Evolutionary conservation across 2,797 vertebrate genomes (phyloP), one percentile per base, ranked within the genome.

Genomic region (Cuniculus paca): DNA sequence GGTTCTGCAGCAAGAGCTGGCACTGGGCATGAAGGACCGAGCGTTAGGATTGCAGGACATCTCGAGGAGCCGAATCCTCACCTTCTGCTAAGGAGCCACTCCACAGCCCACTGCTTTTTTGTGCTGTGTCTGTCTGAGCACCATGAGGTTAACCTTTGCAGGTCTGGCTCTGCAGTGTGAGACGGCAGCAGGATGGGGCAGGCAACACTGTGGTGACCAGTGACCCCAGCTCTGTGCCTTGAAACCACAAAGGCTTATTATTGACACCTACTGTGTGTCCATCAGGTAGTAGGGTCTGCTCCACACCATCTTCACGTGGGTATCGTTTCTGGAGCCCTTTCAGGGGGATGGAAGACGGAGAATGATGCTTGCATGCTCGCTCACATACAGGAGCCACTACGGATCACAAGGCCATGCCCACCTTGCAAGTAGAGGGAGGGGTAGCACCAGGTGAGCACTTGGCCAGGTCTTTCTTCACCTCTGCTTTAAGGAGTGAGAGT

Each of bases 1-100:
- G 48, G n/a, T 36, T 91, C n/a, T 22, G 42, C 5, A 4, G 50
- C 24, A 1, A 88, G 80, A 10, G 19, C 17, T 22, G 91, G 48
- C 17, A 28, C 56, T 12, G 42, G 9, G n/a, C 36, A n/a, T 70
- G 26, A 94, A 96, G 93, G 80, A 50, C 94, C 87, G 88, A 88
- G 95, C 89, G 54, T 96, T 92, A 96, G 96, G 94, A 96, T 91
- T 82, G 94, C 97, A 94, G 84, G 88, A 87, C 85, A 81, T 88
- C 94, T 96, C 54, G 75, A 65, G 92, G 86, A 97, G 95, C 88
- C 87, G 94, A 97, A 97, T 96, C 97, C 96, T 97, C 95, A 96
- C 96, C 79, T 95, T 96, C 97, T 96, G 90, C 95, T 97, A 96
- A 97, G 88, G 88, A 97, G 86, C 61, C 93, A 86, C 79, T 84